Conservation (phyloP, 2,113 vertebrate genomes). For the Stercorarius parasiticus region DNA sequence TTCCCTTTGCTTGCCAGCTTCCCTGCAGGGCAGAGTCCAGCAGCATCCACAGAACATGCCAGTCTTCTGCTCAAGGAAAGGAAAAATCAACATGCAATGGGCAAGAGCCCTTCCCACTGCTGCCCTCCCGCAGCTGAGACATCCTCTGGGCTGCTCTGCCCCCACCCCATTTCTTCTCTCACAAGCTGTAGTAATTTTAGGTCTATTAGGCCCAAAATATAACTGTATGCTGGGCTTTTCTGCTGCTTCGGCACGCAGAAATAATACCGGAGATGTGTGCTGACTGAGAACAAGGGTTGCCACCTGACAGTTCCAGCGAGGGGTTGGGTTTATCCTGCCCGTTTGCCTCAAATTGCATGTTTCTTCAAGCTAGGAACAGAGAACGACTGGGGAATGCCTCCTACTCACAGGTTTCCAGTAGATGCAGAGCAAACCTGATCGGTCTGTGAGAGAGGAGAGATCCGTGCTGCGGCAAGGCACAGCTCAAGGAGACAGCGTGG, state of each 20-base stretch:
- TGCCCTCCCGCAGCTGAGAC: neutral
- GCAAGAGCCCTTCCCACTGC: neutral
- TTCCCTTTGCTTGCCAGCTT: constrained; percentile 17
- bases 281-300: neutral
- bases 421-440: rapidly evolving
- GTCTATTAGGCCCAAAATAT: neutral
- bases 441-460: rapidly evolving
- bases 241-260: neutral
- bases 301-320: neutral
- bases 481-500: rapidly evolving
- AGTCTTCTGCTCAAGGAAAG: neutral
- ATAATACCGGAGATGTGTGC: neutral
- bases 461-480: neutral
- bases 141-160: neutral
- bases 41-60: neutral
- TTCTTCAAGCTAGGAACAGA: neutral
- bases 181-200: neutral
- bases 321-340: neutral
- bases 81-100: neutral
- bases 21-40: constrained; percentile 6
- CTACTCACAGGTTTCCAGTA: neutral
- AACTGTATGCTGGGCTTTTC: neutral
- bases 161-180: neutral
- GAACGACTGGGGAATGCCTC: neutral
- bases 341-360: neutral